Conservation (phyloP, 1,140 invertebrate species). For the Bombus sylvicola region DNA sequence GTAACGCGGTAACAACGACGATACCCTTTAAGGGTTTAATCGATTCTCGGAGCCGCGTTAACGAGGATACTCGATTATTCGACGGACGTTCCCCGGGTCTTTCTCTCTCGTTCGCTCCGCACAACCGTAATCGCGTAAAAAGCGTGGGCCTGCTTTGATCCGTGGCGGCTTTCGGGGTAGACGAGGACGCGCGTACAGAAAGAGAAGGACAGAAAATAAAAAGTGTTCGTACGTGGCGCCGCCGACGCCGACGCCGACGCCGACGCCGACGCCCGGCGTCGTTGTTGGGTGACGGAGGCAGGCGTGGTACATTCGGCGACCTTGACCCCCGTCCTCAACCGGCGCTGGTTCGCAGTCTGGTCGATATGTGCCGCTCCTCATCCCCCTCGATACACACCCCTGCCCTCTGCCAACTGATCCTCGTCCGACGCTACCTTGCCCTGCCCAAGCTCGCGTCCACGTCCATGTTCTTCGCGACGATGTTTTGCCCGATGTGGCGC, state of each 20-base stretch:
- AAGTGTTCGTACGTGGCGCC: constrained; percentile 40
- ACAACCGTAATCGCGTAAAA: not conserved
- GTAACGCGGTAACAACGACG: not conserved
- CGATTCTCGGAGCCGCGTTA: constrained; percentile 5
- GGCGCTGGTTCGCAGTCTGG: constrained; percentile 76
- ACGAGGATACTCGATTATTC: constrained; percentile 1
- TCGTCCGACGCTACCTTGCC: constrained; percentile 32
- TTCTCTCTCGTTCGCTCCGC: not conserved
- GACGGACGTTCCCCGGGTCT: not conserved
- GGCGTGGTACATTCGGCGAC: constrained; percentile 79
- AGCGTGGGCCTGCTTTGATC: constrained; percentile 22
- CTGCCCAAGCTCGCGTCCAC: constrained; percentile 29
- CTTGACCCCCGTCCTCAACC: constrained; percentile 80
- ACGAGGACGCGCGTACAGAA: not conserved
- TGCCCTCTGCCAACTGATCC: constrained; percentile 37
- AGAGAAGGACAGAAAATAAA: not conserved
- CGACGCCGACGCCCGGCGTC: constrained; percentile 15
- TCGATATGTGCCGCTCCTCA: constrained; percentile 76
- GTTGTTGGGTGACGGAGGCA: constrained; percentile 61
- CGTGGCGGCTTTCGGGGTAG: not conserved
- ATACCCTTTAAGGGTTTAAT: constrained; percentile 18
- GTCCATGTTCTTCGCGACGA: not conserved
- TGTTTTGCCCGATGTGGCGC: not conserved
- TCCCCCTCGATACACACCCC: constrained; percentile 56
- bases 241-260: constrained; percentile 18